Evolutionary conservation across 2,888 invertebrate species (phyloP), one percentile per base, ranked within the genome.

Genomic region (Pristionchus fissidentatus): DNA sequence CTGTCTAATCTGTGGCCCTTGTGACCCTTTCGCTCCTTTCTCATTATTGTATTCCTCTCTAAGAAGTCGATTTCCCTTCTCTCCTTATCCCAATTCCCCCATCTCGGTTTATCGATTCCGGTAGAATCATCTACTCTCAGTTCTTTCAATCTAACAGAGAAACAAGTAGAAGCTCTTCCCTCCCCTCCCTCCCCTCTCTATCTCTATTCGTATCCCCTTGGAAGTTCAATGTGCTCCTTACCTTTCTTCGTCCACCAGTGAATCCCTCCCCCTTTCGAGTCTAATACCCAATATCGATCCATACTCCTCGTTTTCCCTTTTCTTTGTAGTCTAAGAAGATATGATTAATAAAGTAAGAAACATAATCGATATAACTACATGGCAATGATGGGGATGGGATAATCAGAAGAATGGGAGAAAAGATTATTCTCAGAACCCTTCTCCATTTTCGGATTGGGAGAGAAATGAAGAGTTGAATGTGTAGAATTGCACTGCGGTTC

Each of bases 141-240:
- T 66, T 66, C 66, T 66, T 66, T 66, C 66, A 66, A 66, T 66
- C 5, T 66, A 66, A 66, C 41, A 38, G 35, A 66, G 66, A 66
- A 66, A n/a, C 35, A 38, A 38, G 66, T 66, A 66, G 66, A 38
- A 66, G n/a, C n/a, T n/a, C n/a, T n/a, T n/a, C 41, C 66, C 5
- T 66, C 66, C 38, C 38, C 66, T 3, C 22, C 38, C 22, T 29
- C 7, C n/a, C 38, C 38, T 38, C 57, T 57, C 41, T 66, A 38
- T 32, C 35, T n/a, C 32, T 38, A 35, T 13, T 66, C 66, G 57
- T 29, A n/a, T n/a, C 57, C 57, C n/a, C n/a, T 26, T 57, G n/a
- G 66, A 66, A 66, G 66, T 66, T 66, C 66, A 66, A 66, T 66
- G 38, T 66, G 66, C 66, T 66, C 66, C 66, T 41, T 66, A 66